Base-by-base conservation (phyloP, 2,113 vertebrate genomes). In the Scophthalmus maximus region DNA sequence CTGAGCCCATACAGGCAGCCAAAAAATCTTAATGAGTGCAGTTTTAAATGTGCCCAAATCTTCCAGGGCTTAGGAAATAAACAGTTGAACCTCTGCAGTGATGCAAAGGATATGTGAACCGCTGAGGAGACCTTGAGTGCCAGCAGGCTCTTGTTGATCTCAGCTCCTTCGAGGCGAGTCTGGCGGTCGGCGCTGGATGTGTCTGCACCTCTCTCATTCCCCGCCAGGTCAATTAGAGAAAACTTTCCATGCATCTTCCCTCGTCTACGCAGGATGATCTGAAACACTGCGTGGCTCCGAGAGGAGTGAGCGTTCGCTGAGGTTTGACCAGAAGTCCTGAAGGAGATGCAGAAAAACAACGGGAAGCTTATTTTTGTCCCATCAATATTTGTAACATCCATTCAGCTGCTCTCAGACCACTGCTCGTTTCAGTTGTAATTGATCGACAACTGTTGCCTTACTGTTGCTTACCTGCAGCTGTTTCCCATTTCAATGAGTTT, bases 71-170 rank as follows among this genome's bases (percentile, higher is more conserved):
- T 12, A 26, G 15, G 51, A 17, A 53, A 38, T 7, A 20, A 46
- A 46, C 60, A 30, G 5, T 5, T 26, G 6, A 44, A 10, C 12
- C 36, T 32, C 8, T 18, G 55, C 27, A 59, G 42, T 18, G 17
- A 53, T 53, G 59, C 4, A 17, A 29, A 57, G 32, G 34, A 34
- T n/a, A n/a, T 61, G 0, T 53, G 17, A 7, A 17, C 15, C 4
- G 40, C 10, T n/a, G 44, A 15, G 27, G 61, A 91, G 90, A 98
- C 97, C 97, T 99, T 99, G 51, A 99, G 95, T 50, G 97, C 97
- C 92, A 99, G 93, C 92, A 99, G 94, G 88, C 97, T 99, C 92
- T 99, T 99, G 92, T 99, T 99, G 90, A 98, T 99, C 93, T 99
- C 98, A 0, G 97, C 98, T 80, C 98, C 98, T 92, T 99, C 98